phyloP scores from a whole-genome alignment of 35 echinoderm and acorn worm genomes.

The Heliocidaris erythrogramma region DNA sequence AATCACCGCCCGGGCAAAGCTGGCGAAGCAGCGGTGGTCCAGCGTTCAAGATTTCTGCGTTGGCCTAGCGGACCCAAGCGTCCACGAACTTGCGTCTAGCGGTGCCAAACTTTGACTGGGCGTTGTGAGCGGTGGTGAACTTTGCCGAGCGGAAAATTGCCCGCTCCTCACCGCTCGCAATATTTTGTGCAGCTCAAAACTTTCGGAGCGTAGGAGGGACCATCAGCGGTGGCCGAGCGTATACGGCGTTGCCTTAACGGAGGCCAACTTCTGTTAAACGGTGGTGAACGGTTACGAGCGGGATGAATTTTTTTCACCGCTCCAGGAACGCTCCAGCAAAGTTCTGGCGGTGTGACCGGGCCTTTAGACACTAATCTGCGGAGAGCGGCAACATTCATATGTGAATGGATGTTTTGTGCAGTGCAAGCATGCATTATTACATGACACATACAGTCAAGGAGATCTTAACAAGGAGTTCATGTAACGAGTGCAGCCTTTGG shows the following conservation, averaged over 20 bases:
- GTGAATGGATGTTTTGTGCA: too few species aligned
- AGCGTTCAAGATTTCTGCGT: slow-evolving; percentile 35
- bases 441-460: too few species aligned
- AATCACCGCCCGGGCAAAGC: slow-evolving; percentile 24
- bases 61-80: slow-evolving; percentile 29
- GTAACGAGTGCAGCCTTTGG: too few species aligned
- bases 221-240: slow-evolving; percentile 18
- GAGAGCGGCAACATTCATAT: too few species aligned
- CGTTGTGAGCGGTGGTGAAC: slow-evolving; percentile 18
- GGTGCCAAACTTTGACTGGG: slow-evolving; percentile 32
- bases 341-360: slow-evolving; percentile 34
- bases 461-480: too few species aligned
- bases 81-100: slow-evolving; percentile 36
- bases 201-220: not conserved
- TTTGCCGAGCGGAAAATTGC: too few species aligned
- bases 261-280: slow-evolving; percentile 30
- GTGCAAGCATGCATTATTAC: too few species aligned
- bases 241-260: slow-evolving; percentile 35
- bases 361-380: too few species aligned
- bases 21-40: slow-evolving; percentile 34
- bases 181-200: too few species aligned
- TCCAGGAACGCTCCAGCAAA: slow-evolving; percentile 41
- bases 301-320: slow-evolving; percentile 33
- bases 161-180: too few species aligned
- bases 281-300: slow-evolving; percentile 27